Percentiles rank a stretch among this genome's conserved stretches.
Evolutionary conservation across 2,888 invertebrate genomes (phyloP).

Genomic region (Dermolepida albohirtum): DNA sequence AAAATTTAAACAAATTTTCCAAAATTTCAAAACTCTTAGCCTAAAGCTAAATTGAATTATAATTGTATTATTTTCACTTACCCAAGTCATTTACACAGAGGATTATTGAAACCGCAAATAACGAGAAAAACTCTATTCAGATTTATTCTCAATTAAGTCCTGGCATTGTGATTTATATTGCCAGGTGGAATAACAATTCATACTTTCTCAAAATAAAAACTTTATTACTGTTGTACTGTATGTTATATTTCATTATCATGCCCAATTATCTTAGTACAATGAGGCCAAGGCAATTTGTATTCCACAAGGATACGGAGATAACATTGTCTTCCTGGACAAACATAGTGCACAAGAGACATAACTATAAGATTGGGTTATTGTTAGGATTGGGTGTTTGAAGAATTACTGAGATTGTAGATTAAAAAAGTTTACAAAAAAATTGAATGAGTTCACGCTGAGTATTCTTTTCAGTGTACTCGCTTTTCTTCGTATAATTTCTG

Average conservation of each 20-base stretch:
- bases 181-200: background rate
- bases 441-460: conserved; percentile 12
- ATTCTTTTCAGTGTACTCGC: background rate
- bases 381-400: conserved; percentile 31
- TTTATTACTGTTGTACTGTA: conserved; percentile 17
- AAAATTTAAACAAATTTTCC: too few relatives aligned
- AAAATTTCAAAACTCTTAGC: too few relatives aligned
- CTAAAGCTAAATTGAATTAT: too few relatives aligned
- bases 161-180: too few relatives aligned
- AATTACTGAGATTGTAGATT: conserved; percentile 17
- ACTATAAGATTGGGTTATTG: conserved; percentile 15
- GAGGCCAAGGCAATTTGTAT: conserved; percentile 54
- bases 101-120: too few relatives aligned
- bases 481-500: background rate
- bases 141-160: too few relatives aligned
- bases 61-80: too few relatives aligned
- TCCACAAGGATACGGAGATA: conserved; percentile 47
- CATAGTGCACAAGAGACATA: conserved; percentile 34
- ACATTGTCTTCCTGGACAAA: conserved; percentile 53
- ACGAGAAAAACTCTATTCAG: too few relatives aligned
- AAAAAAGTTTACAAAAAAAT: background rate
- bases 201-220: conserved; percentile 7
- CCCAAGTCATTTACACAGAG: too few relatives aligned
- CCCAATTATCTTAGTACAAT: conserved; percentile 52
- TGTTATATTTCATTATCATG: conserved; percentile 52